Evolutionary conservation across 2,797 vertebrate genomes (phyloP), one percentile per base, ranked within the genome.

Genomic region (Chelmon rostratus): DNA sequence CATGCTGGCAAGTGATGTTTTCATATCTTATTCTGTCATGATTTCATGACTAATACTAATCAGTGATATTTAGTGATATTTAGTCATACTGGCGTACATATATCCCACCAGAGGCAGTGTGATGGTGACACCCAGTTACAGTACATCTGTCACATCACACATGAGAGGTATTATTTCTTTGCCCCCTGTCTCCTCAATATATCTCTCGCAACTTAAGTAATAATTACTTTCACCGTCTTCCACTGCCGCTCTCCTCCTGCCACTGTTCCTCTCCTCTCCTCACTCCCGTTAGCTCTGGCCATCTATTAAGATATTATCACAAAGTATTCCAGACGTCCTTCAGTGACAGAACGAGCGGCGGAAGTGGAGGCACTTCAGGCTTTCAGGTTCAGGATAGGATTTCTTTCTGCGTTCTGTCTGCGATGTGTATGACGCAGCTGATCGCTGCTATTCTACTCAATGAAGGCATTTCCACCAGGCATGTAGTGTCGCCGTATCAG

Each of bases 161-260:
- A 49, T 53, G 56, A 68, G 50, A 75, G 50, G 8, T n/a, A 79
- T 25, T 31, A 19, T 54, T 54, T 56, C 56, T 61, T 50, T 58
- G 67, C 63, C 71, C 73, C 64, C 66, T 33, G 61, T 76, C 67
- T 71, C 40, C 63, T 79, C 76, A 71, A 84, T 87, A 64, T 58
- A 38, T 37, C 68, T 61, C 47, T 77, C 62, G 66, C 68, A 84
- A 73, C 47, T 78, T 78, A 73, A 82, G 67, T 50, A 57, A 74
- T 86, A 84, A 86, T 89, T 84, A 81, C 81, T 82, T 80, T 64
- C 57, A 56, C 62, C 68, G 28, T 61, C 70, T 78, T 50, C 40
- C 33, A 18, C 68, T n/a, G 47, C 46, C 25, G 0, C 42, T 57
- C 67, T 42, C 66, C 35, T 54, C 73, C 68, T 23, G 53, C 68